phyloP scores from a whole-genome alignment of 2,797 vertebrate genomes.

The Sebastes hopkinsi region DNA sequence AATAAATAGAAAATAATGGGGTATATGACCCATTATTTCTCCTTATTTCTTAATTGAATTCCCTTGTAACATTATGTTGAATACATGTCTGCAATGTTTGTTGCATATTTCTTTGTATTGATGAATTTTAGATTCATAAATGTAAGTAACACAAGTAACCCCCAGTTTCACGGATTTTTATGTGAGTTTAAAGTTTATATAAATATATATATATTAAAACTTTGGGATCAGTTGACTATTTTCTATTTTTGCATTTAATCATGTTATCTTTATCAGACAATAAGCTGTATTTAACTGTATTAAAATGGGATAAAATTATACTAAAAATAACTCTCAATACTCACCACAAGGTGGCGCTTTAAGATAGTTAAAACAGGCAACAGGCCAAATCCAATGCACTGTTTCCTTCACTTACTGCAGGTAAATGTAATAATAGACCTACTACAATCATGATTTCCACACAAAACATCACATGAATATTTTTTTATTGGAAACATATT shows the following conservation, averaged over 20 bases:
- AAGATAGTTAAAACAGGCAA: background rate
- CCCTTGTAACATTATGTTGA: too few species aligned
- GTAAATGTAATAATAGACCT: background rate
- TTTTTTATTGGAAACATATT: constrained; percentile 63
- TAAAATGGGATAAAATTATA: background rate
- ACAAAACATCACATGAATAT: background rate
- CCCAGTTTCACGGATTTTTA: too few species aligned
- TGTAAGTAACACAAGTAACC: too few species aligned
- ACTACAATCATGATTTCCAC: background rate
- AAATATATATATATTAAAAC: too few species aligned
- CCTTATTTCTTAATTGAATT: too few species aligned
- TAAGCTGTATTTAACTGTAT: background rate
- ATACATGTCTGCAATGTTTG: too few species aligned
- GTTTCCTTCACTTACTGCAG: background rate
- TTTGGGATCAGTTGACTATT: too few species aligned
- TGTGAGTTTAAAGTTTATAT: too few species aligned
- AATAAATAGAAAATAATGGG: too few species aligned
- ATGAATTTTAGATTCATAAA: too few species aligned
- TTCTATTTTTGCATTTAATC: background rate
- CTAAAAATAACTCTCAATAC: background rate
- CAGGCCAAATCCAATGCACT: background rate
- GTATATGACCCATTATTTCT: too few species aligned
- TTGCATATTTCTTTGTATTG: too few species aligned
- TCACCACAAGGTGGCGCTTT: constrained; percentile 51
- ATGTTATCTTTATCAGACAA: background rate